Evolutionary conservation across 2,113 vertebrate genomes (phyloP).

Genomic region (Lathamus discolor): DNA sequence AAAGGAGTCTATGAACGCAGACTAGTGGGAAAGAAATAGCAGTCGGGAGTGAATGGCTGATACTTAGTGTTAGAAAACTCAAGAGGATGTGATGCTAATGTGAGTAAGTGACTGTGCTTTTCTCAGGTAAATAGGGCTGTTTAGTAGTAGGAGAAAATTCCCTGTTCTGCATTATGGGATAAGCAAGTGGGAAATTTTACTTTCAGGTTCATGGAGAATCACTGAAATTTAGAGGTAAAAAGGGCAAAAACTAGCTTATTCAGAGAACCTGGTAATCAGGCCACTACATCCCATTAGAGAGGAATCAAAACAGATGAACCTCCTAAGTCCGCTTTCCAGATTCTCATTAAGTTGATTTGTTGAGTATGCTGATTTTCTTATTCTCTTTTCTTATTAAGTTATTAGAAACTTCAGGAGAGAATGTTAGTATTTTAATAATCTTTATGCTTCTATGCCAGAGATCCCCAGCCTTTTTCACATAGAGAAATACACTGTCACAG

Average conservation of each 20-base stretch:
- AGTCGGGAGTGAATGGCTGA: not conserved
- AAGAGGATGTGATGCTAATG: not conserved
- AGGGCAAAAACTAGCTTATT: not conserved
- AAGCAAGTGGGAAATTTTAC: not conserved
- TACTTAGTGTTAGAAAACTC: not conserved
- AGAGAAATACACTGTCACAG: not conserved
- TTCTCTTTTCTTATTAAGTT: not conserved
- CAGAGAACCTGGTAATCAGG: not conserved
- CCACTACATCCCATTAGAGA: not conserved
- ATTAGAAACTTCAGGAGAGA: not conserved
- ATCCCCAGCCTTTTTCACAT: not conserved
- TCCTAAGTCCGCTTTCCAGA: not conserved
- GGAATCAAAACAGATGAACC: not conserved
- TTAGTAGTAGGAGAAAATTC: not conserved
- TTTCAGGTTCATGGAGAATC: not conserved
- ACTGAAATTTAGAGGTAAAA: not conserved
- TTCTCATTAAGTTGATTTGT: not conserved
- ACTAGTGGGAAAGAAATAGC: not conserved
- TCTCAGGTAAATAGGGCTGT: not conserved
- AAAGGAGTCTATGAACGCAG: not conserved
- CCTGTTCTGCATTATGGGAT: not conserved
- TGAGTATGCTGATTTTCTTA: not conserved
- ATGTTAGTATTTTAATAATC: not conserved
- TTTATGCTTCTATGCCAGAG: not conserved
- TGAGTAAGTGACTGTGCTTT: fast-evolving